These are phyloP conservation scores for Pristionchus arcanus DNA, from an alignment of 2,888 invertebrate species.

Conservation along the genomic window DNA sequence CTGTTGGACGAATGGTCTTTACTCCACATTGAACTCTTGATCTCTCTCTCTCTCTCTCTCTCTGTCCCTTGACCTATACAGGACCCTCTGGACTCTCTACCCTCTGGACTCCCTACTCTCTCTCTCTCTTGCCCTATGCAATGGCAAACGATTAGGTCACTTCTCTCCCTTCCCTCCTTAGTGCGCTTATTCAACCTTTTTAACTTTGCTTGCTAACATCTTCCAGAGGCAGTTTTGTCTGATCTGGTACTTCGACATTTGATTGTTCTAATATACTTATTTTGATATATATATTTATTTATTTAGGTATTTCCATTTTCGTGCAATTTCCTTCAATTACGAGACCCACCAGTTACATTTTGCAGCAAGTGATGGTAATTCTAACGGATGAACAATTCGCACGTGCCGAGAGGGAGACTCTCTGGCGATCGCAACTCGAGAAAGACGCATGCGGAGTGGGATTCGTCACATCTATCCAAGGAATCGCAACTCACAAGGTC, in stretches of 20 bases:
- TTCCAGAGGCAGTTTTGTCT: no score
- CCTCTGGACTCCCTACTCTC: neutral
- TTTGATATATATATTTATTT: no score
- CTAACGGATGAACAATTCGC: conserved; percentile 73
- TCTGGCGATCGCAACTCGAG: conserved; percentile 96
- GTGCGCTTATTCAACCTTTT: neutral
- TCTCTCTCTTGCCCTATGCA: neutral
- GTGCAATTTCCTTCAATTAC: neutral
- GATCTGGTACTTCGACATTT: no score
- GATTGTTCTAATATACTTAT: no score
- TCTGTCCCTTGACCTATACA: neutral
- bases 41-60: neutral
- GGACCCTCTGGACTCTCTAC: neutral
- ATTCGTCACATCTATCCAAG: conserved; percentile 98
- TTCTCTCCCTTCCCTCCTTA: neutral
- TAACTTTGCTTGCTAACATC: no score
- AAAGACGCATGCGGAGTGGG: conserved; percentile 99
- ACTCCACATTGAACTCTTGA: neutral
- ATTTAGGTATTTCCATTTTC: neutral
- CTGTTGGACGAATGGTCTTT: neutral
- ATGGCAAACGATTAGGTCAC: neutral
- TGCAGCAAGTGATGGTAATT: conserved; percentile 71
- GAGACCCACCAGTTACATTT: no score
- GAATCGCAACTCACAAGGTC: conserved; percentile 90
- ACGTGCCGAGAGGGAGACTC: conserved; percentile 82